phyloP scores from a whole-genome alignment of 92 coral and sea anemone species.

The Phenganax stokvisi region DNA sequence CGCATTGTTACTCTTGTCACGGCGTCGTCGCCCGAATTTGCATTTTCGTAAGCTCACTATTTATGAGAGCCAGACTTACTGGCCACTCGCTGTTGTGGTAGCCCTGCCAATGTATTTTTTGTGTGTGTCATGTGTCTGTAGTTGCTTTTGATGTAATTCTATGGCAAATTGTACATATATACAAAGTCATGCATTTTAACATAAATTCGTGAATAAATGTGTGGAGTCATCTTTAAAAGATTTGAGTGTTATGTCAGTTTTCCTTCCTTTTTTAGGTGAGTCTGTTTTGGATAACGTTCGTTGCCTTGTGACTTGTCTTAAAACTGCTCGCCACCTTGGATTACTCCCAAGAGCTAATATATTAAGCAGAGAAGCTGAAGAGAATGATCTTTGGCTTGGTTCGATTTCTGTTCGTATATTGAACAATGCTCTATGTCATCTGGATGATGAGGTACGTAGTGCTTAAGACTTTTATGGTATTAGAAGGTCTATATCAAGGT shows the following conservation, averaged over 20 bases:
- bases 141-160: no score
- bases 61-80: no score
- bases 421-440: conserved; percentile 63
- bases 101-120: no score
- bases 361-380: conserved; percentile 25
- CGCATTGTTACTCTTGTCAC: no score
- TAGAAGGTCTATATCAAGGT: neutral
- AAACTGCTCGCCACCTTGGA: conserved; percentile 82
- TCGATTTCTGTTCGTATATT: conserved; percentile 66
- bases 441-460: conserved; percentile 68
- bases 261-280: neutral
- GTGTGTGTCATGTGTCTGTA: no score
- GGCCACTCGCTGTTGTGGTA: no score
- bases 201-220: neutral
- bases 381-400: conserved; percentile 61
- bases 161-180: no score
- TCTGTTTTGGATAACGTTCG: conserved; percentile 20
- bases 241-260: no score
- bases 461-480: neutral
- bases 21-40: no score
- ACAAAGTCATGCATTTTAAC: neutral
- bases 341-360: conserved; percentile 43
- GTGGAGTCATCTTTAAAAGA: neutral
- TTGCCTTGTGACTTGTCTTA: conserved; percentile 71
- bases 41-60: no score